Evolutionary conservation across 2,113 vertebrate species (phyloP).

Genomic region (Lichenostomus cassidix): DNA sequence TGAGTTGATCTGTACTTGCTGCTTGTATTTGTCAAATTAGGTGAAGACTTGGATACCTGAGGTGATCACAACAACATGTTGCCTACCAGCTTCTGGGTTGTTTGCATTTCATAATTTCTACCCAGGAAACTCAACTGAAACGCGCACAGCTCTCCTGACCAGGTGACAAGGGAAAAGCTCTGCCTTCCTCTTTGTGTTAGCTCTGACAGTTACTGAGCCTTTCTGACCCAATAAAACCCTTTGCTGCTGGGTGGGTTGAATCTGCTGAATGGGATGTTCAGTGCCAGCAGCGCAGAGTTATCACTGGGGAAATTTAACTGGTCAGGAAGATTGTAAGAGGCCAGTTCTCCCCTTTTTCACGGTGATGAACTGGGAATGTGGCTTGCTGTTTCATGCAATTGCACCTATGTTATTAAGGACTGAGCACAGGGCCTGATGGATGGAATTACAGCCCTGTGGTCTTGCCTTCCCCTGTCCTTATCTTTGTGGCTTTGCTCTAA

Average conservation of each 20-base stretch:
- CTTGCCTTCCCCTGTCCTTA: not conserved
- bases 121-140: not conserved
- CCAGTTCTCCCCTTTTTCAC: not conserved
- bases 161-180: not conserved
- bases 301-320: not conserved
- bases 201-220: not conserved
- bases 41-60: not conserved
- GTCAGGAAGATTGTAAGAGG: not conserved
- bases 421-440: not conserved
- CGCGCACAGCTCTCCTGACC: not conserved
- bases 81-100: not conserved
- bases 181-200: not conserved
- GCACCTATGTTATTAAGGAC: not conserved
- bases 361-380: not conserved
- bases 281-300: not conserved
- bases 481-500: not conserved
- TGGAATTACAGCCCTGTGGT: slow-evolving; percentile 1
- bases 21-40: not conserved
- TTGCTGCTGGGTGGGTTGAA: not conserved
- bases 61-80: not conserved
- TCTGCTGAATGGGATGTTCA: not conserved
- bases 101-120: not conserved
- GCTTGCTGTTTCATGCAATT: not conserved
- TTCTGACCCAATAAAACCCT: not conserved
- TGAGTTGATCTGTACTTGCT: not conserved